Conservation (phyloP, 2,113 vertebrate species). For the Phalacrocorax carbo region DNA sequence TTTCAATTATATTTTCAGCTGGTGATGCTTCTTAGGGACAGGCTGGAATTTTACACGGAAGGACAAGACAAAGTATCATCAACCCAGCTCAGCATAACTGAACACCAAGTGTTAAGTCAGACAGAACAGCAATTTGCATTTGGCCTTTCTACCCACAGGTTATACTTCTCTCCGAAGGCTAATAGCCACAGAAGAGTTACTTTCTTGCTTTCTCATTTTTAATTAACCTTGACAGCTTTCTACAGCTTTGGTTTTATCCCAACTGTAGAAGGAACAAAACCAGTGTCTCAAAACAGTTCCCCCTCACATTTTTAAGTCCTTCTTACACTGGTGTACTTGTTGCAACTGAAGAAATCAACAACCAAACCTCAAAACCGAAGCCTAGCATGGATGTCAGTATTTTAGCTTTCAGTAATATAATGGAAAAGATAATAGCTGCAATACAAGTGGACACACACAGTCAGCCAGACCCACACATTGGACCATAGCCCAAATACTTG, state of each 20-base stretch:
- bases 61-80: not conserved
- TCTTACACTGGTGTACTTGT: not conserved
- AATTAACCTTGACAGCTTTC: not conserved
- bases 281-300: not conserved
- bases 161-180: not conserved
- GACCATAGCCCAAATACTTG: not conserved
- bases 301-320: not conserved
- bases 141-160: not conserved
- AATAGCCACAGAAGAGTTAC: not conserved
- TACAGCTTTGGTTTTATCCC: not conserved
- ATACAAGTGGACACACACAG: not conserved
- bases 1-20: fast-evolving
- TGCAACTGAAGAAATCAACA: not conserved
- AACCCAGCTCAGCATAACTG: not conserved
- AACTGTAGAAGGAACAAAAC: not conserved
- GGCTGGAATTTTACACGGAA: not conserved
- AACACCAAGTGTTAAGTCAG: not conserved
- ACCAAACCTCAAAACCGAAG: not conserved
- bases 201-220: not conserved
- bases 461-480: not conserved
- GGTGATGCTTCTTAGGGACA: not conserved
- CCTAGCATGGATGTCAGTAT: not conserved
- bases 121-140: not conserved
- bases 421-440: not conserved
- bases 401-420: not conserved